phyloP scores from a whole-genome alignment of 2,797 vertebrate genomes.

The Simalia tracyae region DNA sequence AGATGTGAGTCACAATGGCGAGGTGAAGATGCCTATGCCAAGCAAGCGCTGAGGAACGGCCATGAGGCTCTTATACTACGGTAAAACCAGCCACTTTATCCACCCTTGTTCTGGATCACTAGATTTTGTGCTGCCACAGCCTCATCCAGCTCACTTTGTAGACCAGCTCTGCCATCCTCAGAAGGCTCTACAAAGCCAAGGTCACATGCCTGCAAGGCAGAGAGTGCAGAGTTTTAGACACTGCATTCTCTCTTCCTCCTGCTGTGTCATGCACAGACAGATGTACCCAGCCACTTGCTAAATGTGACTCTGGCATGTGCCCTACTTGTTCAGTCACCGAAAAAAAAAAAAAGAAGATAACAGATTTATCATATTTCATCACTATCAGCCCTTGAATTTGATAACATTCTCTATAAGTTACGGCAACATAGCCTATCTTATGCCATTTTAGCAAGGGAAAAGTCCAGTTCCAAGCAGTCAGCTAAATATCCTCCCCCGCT shows the following conservation, averaged over 20 bases:
- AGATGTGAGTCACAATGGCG: background rate
- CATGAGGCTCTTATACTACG: background rate
- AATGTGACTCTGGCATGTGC: slow-evolving; percentile 2
- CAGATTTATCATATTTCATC: background rate
- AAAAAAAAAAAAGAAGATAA: background rate
- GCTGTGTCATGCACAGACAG: background rate
- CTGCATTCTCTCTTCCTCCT: background rate
- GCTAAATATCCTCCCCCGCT: background rate
- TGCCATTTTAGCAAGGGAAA: background rate
- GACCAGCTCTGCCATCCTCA: no score
- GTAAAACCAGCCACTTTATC: background rate
- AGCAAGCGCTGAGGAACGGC: background rate
- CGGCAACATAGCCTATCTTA: background rate
- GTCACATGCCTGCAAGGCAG: background rate
- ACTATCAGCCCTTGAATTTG: background rate
- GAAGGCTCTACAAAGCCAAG: background rate
- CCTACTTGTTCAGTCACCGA: slow-evolving; percentile 17
- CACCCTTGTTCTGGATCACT: background rate
- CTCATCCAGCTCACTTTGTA: background rate
- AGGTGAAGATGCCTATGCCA: background rate
- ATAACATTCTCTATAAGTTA: background rate
- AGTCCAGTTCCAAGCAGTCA: no score
- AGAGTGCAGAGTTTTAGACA: background rate
- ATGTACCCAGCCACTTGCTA: background rate
- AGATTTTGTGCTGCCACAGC: background rate